phyloP scores from a whole-genome alignment of 2,113 vertebrate genomes.

The Myrmecobius fasciatus region DNA sequence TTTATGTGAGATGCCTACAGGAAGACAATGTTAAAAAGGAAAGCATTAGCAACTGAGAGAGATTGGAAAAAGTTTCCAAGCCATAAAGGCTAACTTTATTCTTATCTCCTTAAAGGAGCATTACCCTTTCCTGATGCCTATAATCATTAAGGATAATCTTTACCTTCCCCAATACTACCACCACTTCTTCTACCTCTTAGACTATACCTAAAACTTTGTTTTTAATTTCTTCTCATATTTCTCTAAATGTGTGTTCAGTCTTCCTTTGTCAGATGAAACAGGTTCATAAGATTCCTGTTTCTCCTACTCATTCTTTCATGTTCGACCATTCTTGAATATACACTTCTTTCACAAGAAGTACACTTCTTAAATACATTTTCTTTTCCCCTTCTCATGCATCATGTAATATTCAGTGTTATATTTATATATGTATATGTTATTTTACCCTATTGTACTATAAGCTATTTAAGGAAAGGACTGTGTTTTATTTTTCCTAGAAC shows the following conservation, averaged over 20 bases:
- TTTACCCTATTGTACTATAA: background rate
- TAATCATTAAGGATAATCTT: background rate
- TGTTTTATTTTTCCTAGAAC: background rate
- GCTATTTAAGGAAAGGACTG: background rate
- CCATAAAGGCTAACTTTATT: background rate
- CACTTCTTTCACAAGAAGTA: background rate
- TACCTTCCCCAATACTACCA: background rate
- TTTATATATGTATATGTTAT: background rate
- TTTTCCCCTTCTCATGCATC: background rate
- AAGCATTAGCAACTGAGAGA: background rate
- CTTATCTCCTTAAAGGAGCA: background rate
- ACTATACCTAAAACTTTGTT: background rate
- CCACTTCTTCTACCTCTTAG: background rate
- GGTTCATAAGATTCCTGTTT: background rate
- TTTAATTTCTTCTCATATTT: background rate
- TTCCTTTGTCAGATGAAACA: background rate
- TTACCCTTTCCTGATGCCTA: background rate
- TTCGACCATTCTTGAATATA: background rate
- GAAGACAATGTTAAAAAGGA: background rate
- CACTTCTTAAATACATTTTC: too few species aligned
- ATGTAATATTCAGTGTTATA: background rate
- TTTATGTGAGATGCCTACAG: background rate
- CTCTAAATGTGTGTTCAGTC: background rate
- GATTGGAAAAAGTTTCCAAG: background rate
- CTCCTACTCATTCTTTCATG: background rate